phyloP scores from a whole-genome alignment of 2,113 vertebrate species.

The Nansenia antarctica region DNA sequence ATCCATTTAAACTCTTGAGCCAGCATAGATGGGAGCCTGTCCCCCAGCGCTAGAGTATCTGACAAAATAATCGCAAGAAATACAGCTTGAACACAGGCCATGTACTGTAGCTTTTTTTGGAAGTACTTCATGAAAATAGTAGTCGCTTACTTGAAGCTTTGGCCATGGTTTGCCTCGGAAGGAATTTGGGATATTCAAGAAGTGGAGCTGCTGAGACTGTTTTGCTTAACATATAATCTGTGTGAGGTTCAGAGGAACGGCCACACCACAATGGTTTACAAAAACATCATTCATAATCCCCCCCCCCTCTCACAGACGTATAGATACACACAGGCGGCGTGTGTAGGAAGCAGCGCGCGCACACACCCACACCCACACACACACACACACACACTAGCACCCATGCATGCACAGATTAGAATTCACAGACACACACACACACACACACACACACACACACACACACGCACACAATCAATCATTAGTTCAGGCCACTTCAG shows the following conservation, averaged over 20 bases:
- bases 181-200: slow-evolving; percentile 50
- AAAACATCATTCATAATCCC: slow-evolving; percentile 28
- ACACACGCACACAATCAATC: neutral
- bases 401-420: slow-evolving; percentile 6
- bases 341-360: too few relatives aligned
- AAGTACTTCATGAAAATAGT: slow-evolving; percentile 32
- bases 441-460: neutral
- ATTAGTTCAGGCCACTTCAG: neutral
- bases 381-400: too few relatives aligned
- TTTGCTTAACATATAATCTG: slow-evolving; percentile 62
- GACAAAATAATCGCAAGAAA: slow-evolving; percentile 28
- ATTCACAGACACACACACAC: neutral
- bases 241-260: slow-evolving; percentile 46
- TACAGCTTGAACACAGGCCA: slow-evolving; percentile 14
- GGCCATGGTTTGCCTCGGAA: slow-evolving; percentile 55
- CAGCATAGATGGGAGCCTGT: slow-evolving; percentile 20
- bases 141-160: slow-evolving; percentile 34
- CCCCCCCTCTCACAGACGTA: neutral
- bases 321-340: neutral
- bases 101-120: slow-evolving; percentile 8
- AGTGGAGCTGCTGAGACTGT: slow-evolving; percentile 37
- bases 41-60: slow-evolving; percentile 17
- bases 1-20: slow-evolving; percentile 47
- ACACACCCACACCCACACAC: neutral
- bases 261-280: slow-evolving; percentile 55